Base-by-base conservation (phyloP, 2,797 vertebrate genomes). In the Danio choprae region DNA sequence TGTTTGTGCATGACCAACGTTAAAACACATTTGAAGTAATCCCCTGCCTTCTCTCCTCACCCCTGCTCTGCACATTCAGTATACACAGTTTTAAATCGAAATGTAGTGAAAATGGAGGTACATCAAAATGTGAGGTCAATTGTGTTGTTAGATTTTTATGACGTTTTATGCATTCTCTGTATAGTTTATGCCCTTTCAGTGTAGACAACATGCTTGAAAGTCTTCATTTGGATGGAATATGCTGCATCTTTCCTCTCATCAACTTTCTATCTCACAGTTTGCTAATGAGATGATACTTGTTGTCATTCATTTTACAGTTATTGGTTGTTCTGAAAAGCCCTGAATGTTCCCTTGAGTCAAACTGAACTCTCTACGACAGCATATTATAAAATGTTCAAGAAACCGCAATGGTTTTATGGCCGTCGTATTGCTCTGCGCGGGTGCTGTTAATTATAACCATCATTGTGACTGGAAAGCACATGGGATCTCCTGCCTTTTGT, bases 361-460 rank as follows among this genome's bases (percentile, higher is more conserved):
- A 82, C 81, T 63, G 18, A 51, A 55, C 15, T 70, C 55, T 81
- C 36, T n/a, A 38, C 65, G 76, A 77, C 16, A 71, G 60, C 78
- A 69, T 79, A 83, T 62, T 80, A 75, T 40, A 81, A 87, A 85
- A 85, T 79, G 82, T 77, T 84, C 85, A 83, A 82, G 67, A 75
- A 84, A 87, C 81, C 63, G 62, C 65, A 13, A 83, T 86, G 16
- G 78, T 75, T 85, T 88, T 86, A 88, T 88, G 85, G 79, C 81
- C 87, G 84, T 74, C 81, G 72, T 82, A 77, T 77, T 86, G 76
- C 82, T 65, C 82, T 82, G 79, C 86, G 80, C 4, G 11, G 87
- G 85, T 89, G 90, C 91, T 85, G 74, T 88, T 92, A 83, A 88
- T 90, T 84, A 91, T 83, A 84, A 81, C 88, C 90, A 91, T 91